Conservation (phyloP, 2,888 invertebrate species). For the Sisyra terminalis region DNA sequence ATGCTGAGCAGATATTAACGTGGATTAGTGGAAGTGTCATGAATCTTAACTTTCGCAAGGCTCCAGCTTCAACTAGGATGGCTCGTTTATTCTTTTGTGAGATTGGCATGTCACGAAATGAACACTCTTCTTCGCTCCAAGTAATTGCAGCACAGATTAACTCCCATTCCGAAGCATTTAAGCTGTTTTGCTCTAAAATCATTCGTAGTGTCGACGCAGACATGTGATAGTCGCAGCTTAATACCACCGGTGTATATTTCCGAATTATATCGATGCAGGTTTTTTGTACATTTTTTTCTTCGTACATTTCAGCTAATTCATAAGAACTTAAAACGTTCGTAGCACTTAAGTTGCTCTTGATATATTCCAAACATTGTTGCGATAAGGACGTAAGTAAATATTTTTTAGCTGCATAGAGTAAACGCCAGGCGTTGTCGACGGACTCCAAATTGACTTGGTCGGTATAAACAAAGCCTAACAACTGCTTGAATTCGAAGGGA, state of each 20-base stretch:
- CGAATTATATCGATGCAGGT: conserved; percentile 36
- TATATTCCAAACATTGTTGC: conserved; percentile 33
- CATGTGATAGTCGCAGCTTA: conserved; percentile 33
- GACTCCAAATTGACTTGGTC: conserved; percentile 35
- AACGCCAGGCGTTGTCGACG: conserved; percentile 40
- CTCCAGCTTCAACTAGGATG: conserved; percentile 18
- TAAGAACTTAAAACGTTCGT: conserved; percentile 39
- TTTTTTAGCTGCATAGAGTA: conserved; percentile 47
- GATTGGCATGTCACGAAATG: conserved; percentile 24
- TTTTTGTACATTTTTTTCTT: conserved; percentile 31
- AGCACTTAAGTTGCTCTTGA: conserved; percentile 35
- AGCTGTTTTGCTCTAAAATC: conserved; percentile 31
- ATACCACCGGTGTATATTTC: conserved; percentile 34
- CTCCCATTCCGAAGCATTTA: conserved; percentile 35
- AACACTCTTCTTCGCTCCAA: conserved; percentile 37
- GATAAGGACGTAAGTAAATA: conserved; percentile 39
- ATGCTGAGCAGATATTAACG: neutral
- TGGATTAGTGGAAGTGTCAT: conserved; percentile 4
- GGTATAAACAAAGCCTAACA: conserved; percentile 44
- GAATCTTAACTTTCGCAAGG: conserved; percentile 5
- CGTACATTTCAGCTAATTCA: conserved; percentile 43
- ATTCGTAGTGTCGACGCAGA: conserved; percentile 30
- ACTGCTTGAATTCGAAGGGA: conserved; percentile 38
- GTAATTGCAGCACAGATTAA: conserved; percentile 34
- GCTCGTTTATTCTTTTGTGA: conserved; percentile 29